Evolutionary conservation across 2,113 vertebrate species (phyloP), one percentile per base, ranked within the genome.

Genomic region (Xenopus tropicalis): DNA sequence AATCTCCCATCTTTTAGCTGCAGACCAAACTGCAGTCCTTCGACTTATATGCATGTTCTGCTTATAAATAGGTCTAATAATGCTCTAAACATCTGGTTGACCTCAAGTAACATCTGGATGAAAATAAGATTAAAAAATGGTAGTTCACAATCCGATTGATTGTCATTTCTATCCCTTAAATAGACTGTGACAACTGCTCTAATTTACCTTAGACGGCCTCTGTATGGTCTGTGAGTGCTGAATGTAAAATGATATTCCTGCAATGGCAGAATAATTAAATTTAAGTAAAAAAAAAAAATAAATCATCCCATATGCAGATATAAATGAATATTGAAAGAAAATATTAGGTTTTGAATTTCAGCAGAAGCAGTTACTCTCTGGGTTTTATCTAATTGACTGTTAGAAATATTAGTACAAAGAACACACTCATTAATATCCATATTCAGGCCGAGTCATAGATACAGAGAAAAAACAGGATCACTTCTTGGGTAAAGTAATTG

Each of bases 51-150:
- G 19, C 65, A 17, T 58, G 51, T 21, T 46, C 25, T 74, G n/a
- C 42, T 51, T 21, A 74, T 68, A 3, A 48, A 59, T 23, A 21
- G 61, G 37, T 74, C 72, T 75, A 75, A 52, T 43, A 63, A 61
- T 75, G 44, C 29, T 54, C 73, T 63, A 69, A 75, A 75, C 73
- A 75, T 75, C 66, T 75, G 73, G 73, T 24, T 69, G 66, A 75
- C 73, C 56, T 51, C 25, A 69, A 69, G 58, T 14, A 69, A 75
- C 66, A 37, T 63, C 21, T 56, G 48, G 24, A 51, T 74, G 72
- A 52, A 65, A 68, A 43, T 13, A 44, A 44, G 65, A 54, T 75
- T 69, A 21, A 51, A 63, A 75, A 62, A 8, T n/a, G 66, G 66
- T 58, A 17, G 57, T 69, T 4, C 25, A 63, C 66, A 56, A 54